Base-by-base conservation (phyloP, 2,113 vertebrate genomes). In the Podarcis cretensis region DNA sequence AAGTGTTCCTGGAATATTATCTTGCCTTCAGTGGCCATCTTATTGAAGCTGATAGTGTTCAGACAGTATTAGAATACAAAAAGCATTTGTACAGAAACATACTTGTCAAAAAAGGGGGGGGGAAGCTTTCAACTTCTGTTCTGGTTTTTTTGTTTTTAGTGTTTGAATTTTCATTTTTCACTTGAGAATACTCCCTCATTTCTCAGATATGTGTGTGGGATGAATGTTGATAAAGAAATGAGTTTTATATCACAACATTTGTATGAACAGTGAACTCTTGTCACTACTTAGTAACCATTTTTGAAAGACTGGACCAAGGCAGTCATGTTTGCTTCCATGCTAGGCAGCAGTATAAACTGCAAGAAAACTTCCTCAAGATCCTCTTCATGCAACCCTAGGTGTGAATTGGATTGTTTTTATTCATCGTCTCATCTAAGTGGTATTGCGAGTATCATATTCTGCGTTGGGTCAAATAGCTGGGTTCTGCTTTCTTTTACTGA, bases 61-160 rank as follows among this genome's bases (percentile, higher is more conserved):
- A 95, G 95, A 95, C 97, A 98, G 97, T 97, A 96, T 97, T 98
- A 98, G 97, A 93, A 94, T 92, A 92, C 94, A 96, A 95, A 96
- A 86, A 95, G 92, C 92, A 93, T 93, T 96, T 97, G 97, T 96
- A 96, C 96, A 96, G 96, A 97, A 96, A 96, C 92, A 91, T 96
- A 97, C 93, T 97, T 95, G 93, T 97, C 94, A 94, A 94, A 95
- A 96, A 95, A 94, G 90, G 96, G 94, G 93, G 90, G 93, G 90
- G 93, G 92, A 93, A 93, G 92, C 32, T 95, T 87, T 91, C 89
- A 87, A 37, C 80, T 88, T 91, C 27, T 71, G 40, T 88, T 87
- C n/a, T 8, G 59, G 77, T 30, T 73, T 78, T 86, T 86, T 30
- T 83, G 63, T 79, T 78, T 83, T 59, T 69, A 57, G 74, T 83